Base-by-base conservation (phyloP, 2,888 invertebrate species). In the Calameuta filiformis region DNA sequence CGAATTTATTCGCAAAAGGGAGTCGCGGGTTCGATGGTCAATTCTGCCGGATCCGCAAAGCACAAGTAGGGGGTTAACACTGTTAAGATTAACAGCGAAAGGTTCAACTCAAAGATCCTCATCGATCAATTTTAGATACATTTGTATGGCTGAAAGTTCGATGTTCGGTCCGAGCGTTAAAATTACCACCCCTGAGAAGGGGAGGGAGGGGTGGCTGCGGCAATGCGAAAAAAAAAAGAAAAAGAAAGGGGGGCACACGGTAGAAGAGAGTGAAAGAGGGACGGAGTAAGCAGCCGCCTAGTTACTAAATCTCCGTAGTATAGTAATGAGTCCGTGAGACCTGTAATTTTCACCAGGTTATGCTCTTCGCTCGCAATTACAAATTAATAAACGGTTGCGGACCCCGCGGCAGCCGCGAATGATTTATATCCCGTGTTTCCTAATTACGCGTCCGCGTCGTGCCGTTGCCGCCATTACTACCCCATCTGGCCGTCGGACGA, bases 311-410 rank as follows among this genome's bases (percentile, higher is more conserved):
- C 87, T 87, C 83, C 81, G 80, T 84, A 79, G 85, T 85, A 87
- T 85, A 87, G 85, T 86, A 84, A 87, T 81, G 85, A 85, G 85
- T 68, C 80, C 83, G 82, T 77, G 86, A 87, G 84, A 81, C 85
- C 87, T 84, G 86, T 87, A 87, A 89, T 89, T 88, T 89, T 81
- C 86, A 82, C 82, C 85, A 86, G 87, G 83, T 85, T 85, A 84
- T 85, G 85, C 79, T 77, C 23, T 79, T 80, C 80, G 85, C 81
- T 85, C 81, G 86, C 88, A 89, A 89, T 89, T 89, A 88, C 86
- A 88, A 89, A 89, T 89, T 89, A 89, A 89, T 89, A 89, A 88
- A 89, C 85, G 89, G 89, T 87, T 84, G 83, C 79, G 69, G 40
- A 74, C 69, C 76, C 68, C 75, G 71, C 68, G 68, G 40, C 77